Evolutionary conservation across 37 sponge, comb jelly and placozoan genomes (phyloP).

Genomic region (Diacarnus erythraeanus): DNA sequence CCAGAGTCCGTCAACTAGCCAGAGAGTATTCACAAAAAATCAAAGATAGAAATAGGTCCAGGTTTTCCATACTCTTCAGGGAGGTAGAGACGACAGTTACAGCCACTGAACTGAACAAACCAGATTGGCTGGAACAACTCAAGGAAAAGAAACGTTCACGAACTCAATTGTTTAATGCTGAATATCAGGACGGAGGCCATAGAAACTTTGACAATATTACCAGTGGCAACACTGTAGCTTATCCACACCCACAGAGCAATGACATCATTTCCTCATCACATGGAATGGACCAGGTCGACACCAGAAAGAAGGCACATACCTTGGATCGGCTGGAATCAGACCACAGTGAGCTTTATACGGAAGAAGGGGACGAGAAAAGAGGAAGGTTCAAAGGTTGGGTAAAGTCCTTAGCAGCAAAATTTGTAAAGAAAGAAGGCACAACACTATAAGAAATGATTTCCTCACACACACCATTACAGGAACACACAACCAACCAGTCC

Average conservation of each 20-base stretch:
- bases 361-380: background rate
- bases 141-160: slow-evolving; percentile 5
- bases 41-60: slow-evolving; percentile 3
- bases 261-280: background rate
- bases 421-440: slow-evolving; percentile 3
- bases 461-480: too few species aligned
- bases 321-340: background rate
- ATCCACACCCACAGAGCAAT: background rate
- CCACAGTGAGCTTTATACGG: background rate
- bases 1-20: slow-evolving; percentile 49
- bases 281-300: background rate
- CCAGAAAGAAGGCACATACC: background rate
- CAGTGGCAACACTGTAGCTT: background rate
- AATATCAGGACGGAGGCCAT: background rate
- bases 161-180: too few species aligned
- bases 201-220: background rate
- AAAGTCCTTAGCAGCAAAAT: slow-evolving; percentile 22
- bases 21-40: slow-evolving; percentile 54
- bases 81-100: background rate
- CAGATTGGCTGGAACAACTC: slow-evolving; percentile 8
- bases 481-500: too few species aligned
- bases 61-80: background rate
- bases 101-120: background rate
- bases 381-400: slow-evolving; percentile 37
- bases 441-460: too few species aligned